phyloP scores from a whole-genome alignment of 2,797 vertebrate species.

The Erpetoichthys calabaricus region DNA sequence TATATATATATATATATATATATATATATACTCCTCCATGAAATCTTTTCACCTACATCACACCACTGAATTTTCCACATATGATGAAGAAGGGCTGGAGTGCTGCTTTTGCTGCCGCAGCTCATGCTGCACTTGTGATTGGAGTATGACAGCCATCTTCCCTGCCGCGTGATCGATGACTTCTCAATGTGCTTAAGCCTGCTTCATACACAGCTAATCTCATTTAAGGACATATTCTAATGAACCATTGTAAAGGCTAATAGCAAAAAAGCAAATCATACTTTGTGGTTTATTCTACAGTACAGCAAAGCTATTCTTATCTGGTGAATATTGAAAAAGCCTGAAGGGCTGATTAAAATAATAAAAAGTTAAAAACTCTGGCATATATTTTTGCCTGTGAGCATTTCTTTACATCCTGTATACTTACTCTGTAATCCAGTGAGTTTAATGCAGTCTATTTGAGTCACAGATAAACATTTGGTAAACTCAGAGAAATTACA shows the following conservation, averaged over 20 bases:
- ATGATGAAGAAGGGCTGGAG: constrained; percentile 22
- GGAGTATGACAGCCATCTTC: constrained; percentile 25
- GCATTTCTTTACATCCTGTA: too few relatives aligned
- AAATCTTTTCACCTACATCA: constrained; percentile 1
- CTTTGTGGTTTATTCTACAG: constrained; percentile 27
- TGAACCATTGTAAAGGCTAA: constrained; percentile 37
- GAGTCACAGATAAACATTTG: too few relatives aligned
- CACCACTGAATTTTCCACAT: constrained; percentile 1
- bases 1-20: constrained; percentile 8
- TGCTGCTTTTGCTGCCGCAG: constrained; percentile 21
- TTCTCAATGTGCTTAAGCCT: constrained; percentile 38
- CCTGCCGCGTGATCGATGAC: constrained; percentile 58
- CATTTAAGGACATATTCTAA: constrained; percentile 41
- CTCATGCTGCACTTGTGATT: constrained; percentile 18
- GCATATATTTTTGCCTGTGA: too few relatives aligned
- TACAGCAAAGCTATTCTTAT: constrained; percentile 29
- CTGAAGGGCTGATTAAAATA: constrained; percentile 18
- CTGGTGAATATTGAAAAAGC: constrained; percentile 13
- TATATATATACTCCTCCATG: constrained; percentile 5
- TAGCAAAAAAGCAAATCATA: constrained; percentile 43
- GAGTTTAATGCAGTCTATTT: too few relatives aligned
- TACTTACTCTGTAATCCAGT: too few relatives aligned
- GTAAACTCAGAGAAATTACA: too few relatives aligned
- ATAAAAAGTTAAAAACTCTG: constrained; percentile 13
- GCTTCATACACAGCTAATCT: constrained; percentile 50